Evolutionary conservation across 1,140 invertebrate genomes (phyloP), one percentile per base, ranked within the genome.

Genomic region (Helicoverpa zea): DNA sequence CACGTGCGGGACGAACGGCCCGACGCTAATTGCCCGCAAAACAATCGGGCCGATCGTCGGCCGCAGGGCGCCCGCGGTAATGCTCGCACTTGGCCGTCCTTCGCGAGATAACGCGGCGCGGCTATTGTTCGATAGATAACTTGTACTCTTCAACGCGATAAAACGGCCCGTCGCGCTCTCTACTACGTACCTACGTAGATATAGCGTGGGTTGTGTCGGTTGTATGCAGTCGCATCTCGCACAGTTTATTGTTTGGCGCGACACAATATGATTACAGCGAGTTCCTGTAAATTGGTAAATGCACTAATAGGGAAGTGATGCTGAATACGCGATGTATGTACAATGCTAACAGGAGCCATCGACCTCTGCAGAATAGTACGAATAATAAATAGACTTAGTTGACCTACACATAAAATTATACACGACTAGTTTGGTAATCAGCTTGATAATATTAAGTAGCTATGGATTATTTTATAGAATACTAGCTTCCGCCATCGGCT

Each of bases 11-110:
- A 75, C 78, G 81, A 81, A 68, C 81, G 82, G 77, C 63, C 83
- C 81, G 79, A 80, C 91, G 93, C 93, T 95, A 94, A 94, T 94
- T 94, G 93, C 90, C 92, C 91, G 90, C 92, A 88, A 94, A 94
- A 93, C 93, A 94, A 92, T 94, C 92, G 73, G 64, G 51, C 74
- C 64, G 80, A 88, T 88, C 89, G 87, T 85, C 88, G 87, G 85
- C 78, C 85, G 89, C 88, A 86, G 86, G 87, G 81, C 54, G 72
- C 29, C 51, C 64, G 81, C 83, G 90, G 89, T 93, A 91, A 92
- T 89, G 84, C 84, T 63, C 78, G 72, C 87, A 72, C 81, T 74
- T 80, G 80, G 43, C 75, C 86, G 90, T 86, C 88, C 88, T 90
- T 91, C 85, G 86, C 51, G 73, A 86, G 91, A 87, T 84, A 84